phyloP scores from a whole-genome alignment of 2,888 invertebrate genomes.

The Amblyteles armatorius region DNA sequence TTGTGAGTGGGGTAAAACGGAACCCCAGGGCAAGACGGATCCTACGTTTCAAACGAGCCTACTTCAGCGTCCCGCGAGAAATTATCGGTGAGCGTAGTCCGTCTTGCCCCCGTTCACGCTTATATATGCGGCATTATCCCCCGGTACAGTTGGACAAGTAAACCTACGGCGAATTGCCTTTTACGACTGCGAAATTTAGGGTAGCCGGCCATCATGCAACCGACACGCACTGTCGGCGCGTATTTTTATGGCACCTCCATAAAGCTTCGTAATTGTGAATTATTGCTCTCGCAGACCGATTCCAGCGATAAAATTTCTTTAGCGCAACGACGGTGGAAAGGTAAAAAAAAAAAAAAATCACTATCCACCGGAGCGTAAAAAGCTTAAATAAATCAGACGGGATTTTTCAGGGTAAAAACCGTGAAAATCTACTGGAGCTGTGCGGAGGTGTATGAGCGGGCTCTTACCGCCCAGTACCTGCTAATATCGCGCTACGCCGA shows the following conservation, averaged over 20 bases:
- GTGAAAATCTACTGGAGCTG: constrained; percentile 53
- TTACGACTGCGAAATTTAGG: constrained; percentile 76
- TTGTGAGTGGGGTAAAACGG: no score
- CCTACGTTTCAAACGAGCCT: no score
- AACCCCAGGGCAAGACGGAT: no score
- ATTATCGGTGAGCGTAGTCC: no score
- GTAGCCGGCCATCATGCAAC: constrained; percentile 78
- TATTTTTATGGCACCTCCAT: constrained; percentile 81
- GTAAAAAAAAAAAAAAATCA: constrained; percentile 70
- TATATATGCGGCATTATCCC: background rate
- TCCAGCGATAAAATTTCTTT: constrained; percentile 72
- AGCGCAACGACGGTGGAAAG: constrained; percentile 37
- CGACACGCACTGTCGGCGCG: constrained; percentile 77
- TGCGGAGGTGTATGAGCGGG: constrained; percentile 17
- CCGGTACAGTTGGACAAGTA: constrained; percentile 49
- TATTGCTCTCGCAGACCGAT: constrained; percentile 78
- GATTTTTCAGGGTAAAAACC: constrained; percentile 66
- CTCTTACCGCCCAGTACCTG: background rate
- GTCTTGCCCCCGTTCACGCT: no score
- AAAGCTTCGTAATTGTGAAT: constrained; percentile 83
- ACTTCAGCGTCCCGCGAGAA: no score
- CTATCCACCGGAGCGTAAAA: constrained; percentile 73
- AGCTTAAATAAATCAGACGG: constrained; percentile 77
- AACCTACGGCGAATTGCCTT: constrained; percentile 63
- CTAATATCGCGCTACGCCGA: constrained; percentile 11